Base-by-base conservation (phyloP, 1,140 invertebrate species). In the Cephus cinctus region DNA sequence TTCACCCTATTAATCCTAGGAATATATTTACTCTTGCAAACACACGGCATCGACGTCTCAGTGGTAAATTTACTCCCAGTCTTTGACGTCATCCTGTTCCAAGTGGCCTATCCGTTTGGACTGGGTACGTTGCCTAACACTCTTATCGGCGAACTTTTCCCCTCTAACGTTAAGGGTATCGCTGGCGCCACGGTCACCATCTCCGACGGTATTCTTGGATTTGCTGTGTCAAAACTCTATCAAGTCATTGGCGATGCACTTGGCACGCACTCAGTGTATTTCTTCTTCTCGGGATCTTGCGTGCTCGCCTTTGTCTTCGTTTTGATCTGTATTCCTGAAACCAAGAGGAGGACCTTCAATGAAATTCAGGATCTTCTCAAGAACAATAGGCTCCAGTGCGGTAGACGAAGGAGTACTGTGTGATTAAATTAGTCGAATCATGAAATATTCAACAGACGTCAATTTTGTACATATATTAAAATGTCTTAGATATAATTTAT, bases 221-320 rank as follows among this genome's bases (percentile, higher is more conserved):
- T 92, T 49, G 72, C 86, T 2, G 83, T 91, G 14, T 88, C 89
- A 6, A 88, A 88, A 61, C 77, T 88, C 52, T 91, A 89, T 68
- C 81, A 84, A 67, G 77, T 83, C 5, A 78, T 90, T 50, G 77
- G 76, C 19, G 78, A 82, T 50, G 61, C 60, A 2, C 76, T 86
- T 18, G 84, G 83, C 15, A 80, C 81, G 9, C 81, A 89, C 64
- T 82, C 81, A 18, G 81, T 85, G 40, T 92, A 90, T 71, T 88
- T 84, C 75, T 77, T 87, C 47, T 95, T 94, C 69, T 75, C 87
- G 0, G 77, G 78, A 1, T 83, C 85, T 49, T 87, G 67, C 22
- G 64, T 62, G 9, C 14, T 69, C 0, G 61, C 67, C 0, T 71
- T 75, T 23, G 3, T 73, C 4, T 72, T 74, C 39, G 69, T 76